phyloP scores from a whole-genome alignment of 2,888 invertebrate genomes.

The Eupithecia subumbrata region DNA sequence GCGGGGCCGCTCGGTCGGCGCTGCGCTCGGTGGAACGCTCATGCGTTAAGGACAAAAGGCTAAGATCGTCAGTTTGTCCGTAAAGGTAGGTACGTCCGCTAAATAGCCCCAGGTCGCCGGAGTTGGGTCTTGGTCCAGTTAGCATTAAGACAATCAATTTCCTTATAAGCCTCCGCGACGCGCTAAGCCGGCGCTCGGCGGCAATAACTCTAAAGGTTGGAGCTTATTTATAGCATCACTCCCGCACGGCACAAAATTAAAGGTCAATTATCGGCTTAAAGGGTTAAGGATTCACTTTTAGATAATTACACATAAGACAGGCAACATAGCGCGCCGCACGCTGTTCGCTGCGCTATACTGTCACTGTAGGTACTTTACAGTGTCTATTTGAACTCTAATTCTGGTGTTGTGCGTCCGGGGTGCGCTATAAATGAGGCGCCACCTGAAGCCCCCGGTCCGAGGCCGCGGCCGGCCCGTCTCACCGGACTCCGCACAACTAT shows the following conservation, averaged over 20 bases:
- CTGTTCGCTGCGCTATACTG: neutral
- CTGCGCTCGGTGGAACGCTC: neutral
- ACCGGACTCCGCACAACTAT: conserved; percentile 18
- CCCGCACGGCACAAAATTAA: neutral
- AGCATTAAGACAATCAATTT: conserved; percentile 8
- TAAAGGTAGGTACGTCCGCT: neutral
- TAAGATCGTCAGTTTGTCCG: neutral
- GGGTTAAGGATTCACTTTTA: neutral
- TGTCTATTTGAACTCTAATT: neutral
- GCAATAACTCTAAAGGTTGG: neutral
- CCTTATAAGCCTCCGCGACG: neutral
- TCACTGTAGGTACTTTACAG: neutral
- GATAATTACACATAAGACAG: neutral
- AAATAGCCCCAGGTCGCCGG: neutral
- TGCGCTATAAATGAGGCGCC: conserved; percentile 11
- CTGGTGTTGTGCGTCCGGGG: neutral
- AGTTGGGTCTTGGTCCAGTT: neutral
- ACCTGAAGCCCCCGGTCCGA: neutral
- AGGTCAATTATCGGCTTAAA: neutral
- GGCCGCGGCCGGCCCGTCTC: neutral
- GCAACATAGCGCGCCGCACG: neutral
- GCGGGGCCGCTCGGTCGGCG: neutral
- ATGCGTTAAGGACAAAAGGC: neutral
- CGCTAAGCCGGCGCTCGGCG: conserved; percentile 6
- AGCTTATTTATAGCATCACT: neutral